Evolutionary conservation across 64 coral and sea anemone species (phyloP), one percentile per base, ranked within the genome.

Genomic region (Montipora cactus): DNA sequence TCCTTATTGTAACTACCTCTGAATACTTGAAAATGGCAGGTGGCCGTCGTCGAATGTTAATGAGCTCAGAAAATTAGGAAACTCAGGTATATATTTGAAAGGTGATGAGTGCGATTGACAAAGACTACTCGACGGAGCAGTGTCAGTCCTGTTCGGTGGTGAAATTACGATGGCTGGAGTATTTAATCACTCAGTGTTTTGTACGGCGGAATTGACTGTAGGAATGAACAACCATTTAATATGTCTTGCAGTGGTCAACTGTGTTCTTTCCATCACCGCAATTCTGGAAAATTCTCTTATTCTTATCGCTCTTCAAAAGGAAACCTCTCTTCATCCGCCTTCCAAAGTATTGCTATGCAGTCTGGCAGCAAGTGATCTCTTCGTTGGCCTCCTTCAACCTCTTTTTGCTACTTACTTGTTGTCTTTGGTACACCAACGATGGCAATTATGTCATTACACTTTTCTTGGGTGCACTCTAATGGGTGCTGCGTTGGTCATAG

Each of bases 251-350:
- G 61, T 15, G 11, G 3, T 64, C 61, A 64, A 64, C 61, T 12
- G 4, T 14, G 20, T 12, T 7, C 4, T 83, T 6, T 9, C 80
- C 59, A 47, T 83, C 14, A 83, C 80, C 1, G 57, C 80, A 37
- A 5, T 25, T 64, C 2, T 44, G 6, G 53, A 57, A 66, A 83
- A 83, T 19, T 55, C 25, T 64, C 12, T 83, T 7, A 64, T 83
- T 57, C 58, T 83, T 13, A 19, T 66, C 37, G 28, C 80, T 18
- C 57, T 62, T 44, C 23, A 57, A 5, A 83, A 64, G 12, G 58
- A 64, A 10, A 44, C 80, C 4, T 83, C 79, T 0, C 79, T 81
- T 81, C 57, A 81, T 22, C 79, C 57, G n/a, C 51, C 79, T 8
- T 81, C 79, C 5, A 74, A 64, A 64, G 61, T 16, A 0, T 64